phyloP scores from a whole-genome alignment of 1,140 invertebrate genomes.

The Drosophila kikkawai region DNA sequence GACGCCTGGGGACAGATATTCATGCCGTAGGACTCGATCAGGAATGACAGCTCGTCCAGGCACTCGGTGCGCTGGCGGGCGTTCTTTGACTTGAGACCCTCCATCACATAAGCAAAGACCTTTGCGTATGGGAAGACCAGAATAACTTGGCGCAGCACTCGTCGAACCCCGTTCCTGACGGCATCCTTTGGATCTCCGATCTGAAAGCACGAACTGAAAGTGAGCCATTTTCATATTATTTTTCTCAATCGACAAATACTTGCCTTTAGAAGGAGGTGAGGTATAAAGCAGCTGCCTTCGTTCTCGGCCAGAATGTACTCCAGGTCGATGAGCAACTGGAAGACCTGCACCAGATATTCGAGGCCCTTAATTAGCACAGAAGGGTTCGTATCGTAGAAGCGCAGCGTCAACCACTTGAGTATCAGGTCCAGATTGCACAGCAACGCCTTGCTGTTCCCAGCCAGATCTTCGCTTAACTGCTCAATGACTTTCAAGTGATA shows the following conservation, averaged over 20 bases:
- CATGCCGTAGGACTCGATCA: slow-evolving; percentile 95
- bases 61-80: slow-evolving; percentile 98
- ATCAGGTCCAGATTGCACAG: slow-evolving; percentile 97
- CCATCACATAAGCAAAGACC: slow-evolving; percentile 95
- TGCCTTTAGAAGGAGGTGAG: slow-evolving; percentile 96
- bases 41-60: slow-evolving; percentile 94
- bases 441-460: slow-evolving; percentile 91
- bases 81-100: slow-evolving; percentile 98
- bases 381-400: slow-evolving; percentile 99
- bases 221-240: not conserved
- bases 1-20: slow-evolving; percentile 92
- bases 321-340: slow-evolving; percentile 91
- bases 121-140: slow-evolving; percentile 95
- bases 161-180: slow-evolving; percentile 94
- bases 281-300: slow-evolving; percentile 97
- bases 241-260: not conserved
- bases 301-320: slow-evolving; percentile 95
- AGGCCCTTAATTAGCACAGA: slow-evolving; percentile 97
- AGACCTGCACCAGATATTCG: slow-evolving; percentile 95
- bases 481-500: slow-evolving; percentile 98
- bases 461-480: slow-evolving; percentile 92
- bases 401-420: slow-evolving; percentile 97
- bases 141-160: slow-evolving; percentile 94
- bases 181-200: slow-evolving; percentile 98
- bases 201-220: slow-evolving; percentile 85